Evolutionary conservation across 2,888 invertebrate species (phyloP).

Genomic region (Habroteleia sp.): DNA sequence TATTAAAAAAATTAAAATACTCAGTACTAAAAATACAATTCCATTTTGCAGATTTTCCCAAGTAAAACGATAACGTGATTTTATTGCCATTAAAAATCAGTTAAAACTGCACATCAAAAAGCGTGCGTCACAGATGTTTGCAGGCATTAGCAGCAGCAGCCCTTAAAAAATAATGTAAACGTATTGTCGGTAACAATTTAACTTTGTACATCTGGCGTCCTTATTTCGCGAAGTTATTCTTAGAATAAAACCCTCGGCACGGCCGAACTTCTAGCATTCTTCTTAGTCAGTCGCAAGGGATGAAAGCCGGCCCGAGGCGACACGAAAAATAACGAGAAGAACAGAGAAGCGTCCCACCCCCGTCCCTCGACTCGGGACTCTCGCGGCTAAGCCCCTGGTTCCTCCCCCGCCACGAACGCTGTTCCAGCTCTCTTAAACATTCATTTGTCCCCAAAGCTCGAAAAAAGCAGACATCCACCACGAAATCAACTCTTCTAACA

Average conservation of each 20-base stretch:
- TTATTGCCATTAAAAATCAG: too few species aligned
- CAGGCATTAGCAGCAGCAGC: background rate
- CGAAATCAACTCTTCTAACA: slow-evolving; percentile 40
- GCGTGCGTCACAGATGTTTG: background rate
- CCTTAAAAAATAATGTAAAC: slow-evolving; percentile 52
- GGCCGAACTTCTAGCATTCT: slow-evolving; percentile 63
- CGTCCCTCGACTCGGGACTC: slow-evolving; percentile 13
- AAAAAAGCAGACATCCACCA: slow-evolving; percentile 45
- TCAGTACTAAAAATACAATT: too few species aligned
- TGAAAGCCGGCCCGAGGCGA: slow-evolving; percentile 64
- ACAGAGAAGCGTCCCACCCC: slow-evolving; percentile 36
- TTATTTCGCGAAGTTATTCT: slow-evolving; percentile 61
- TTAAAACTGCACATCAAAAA: background rate
- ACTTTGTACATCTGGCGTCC: slow-evolving; percentile 52
- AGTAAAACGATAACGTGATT: too few species aligned
- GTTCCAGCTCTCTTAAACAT: slow-evolving; percentile 55
- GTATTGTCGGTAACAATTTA: slow-evolving; percentile 58
- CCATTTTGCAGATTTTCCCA: too few species aligned
- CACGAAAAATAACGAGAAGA: slow-evolving; percentile 65
- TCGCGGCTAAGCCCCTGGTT: slow-evolving; percentile 29
- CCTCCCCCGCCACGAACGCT: slow-evolving; percentile 10
- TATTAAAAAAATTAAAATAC: too few species aligned
- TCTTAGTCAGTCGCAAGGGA: slow-evolving; percentile 58
- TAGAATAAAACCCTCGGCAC: slow-evolving; percentile 63
- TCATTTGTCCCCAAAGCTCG: slow-evolving; percentile 55